Conservation (phyloP, 2,113 vertebrate species). For the Cnemophilus loriae region DNA sequence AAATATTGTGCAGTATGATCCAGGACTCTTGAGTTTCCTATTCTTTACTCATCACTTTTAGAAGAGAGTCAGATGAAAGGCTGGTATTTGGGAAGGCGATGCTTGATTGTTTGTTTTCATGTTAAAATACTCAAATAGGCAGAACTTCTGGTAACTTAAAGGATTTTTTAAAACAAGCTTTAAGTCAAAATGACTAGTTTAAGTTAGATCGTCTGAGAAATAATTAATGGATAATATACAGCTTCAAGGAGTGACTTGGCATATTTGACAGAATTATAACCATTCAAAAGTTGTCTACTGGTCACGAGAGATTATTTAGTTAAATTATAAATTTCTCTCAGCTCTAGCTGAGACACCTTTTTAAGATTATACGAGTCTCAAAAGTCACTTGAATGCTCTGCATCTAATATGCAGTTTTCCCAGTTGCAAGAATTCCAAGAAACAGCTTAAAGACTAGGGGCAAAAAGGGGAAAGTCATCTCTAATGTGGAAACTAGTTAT, state of each 20-base stretch:
- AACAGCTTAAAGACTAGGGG: background rate
- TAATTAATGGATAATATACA: background rate
- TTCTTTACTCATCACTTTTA: background rate
- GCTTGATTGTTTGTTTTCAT: background rate
- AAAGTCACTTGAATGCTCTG: background rate
- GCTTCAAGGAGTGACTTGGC: background rate
- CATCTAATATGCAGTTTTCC: background rate
- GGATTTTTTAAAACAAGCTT: background rate
- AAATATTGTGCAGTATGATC: background rate
- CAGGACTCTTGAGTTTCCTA: background rate
- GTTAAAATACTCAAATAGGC: background rate
- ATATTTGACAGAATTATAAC: background rate
- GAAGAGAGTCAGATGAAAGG: background rate
- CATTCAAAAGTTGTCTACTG: background rate
- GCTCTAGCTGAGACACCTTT: background rate
- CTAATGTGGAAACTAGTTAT: background rate
- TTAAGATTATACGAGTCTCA: background rate
- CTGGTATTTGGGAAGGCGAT: background rate
- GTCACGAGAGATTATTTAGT: background rate
- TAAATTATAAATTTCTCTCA: background rate
- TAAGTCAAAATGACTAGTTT: background rate
- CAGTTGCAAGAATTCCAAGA: background rate
- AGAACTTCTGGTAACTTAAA: background rate
- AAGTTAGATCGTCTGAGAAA: background rate
- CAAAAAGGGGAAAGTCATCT: background rate